Evolutionary conservation across 2,888 invertebrate genomes (phyloP).

Genomic region (Drosophila anomalipes): DNA sequence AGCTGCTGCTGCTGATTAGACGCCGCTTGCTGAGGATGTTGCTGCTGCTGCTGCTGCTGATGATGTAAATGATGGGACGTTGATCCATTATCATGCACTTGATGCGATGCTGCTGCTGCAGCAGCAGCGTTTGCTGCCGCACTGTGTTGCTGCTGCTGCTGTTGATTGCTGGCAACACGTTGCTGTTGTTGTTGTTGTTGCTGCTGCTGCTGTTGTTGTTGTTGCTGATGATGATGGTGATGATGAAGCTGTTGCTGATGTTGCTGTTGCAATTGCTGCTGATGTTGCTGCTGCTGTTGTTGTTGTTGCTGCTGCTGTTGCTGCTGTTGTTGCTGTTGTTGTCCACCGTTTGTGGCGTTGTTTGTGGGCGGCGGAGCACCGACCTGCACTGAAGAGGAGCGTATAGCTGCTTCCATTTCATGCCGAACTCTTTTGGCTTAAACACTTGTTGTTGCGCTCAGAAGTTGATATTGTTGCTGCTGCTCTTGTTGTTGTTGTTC

Average conservation of each 20-base stretch:
- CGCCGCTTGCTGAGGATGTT: conserved; percentile 59
- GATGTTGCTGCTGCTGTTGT: conserved; percentile 31
- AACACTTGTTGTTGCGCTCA: conserved; percentile 79
- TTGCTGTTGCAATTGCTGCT: conserved; percentile 51
- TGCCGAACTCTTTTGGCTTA: conserved; percentile 85
- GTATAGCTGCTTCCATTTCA: conserved; percentile 86
- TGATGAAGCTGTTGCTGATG: conserved; percentile 61
- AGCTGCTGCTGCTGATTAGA: conserved; percentile 66
- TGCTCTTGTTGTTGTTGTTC: conserved; percentile 43
- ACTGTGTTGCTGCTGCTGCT: conserved; percentile 61
- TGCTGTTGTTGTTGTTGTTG: conserved; percentile 48
- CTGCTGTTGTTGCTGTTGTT: conserved; percentile 78
- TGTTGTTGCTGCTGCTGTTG: conserved; percentile 67
- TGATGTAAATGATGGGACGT: conserved; percentile 76
- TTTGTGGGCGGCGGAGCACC: conserved; percentile 85
- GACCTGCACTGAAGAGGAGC: conserved; percentile 86
- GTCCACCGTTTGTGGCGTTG: conserved; percentile 81
- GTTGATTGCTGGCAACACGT: conserved; percentile 66
- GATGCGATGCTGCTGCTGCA: conserved; percentile 52
- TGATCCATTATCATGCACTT: conserved; percentile 79
- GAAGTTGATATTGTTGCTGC: conserved; percentile 44
- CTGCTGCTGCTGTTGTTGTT: conserved; percentile 45
- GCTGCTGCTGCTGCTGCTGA: conserved; percentile 61
- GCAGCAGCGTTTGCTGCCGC: conserved; percentile 62
- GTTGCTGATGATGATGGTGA: conserved; percentile 61